Evolutionary conservation across 2,888 invertebrate species (phyloP), one percentile per base, ranked within the genome.

Genomic region (Cantharis lateralis): DNA sequence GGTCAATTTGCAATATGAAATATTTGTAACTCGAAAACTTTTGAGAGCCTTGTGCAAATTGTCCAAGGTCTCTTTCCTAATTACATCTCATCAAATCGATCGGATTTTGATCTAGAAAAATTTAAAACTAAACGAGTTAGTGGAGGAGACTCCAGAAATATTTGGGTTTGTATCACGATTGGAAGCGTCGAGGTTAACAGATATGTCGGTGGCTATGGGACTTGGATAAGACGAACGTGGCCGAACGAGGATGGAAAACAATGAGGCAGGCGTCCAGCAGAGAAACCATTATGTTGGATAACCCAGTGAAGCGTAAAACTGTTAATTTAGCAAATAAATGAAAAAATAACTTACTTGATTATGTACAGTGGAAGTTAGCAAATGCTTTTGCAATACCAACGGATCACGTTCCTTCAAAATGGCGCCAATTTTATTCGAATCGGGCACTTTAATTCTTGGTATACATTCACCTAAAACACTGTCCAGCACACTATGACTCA

Each of bases 321-420:
- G n/a, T n/a, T n/a, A n/a, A n/a, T n/a, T n/a, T n/a, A n/a, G n/a
- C n/a, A n/a, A n/a, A n/a, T n/a, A n/a, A n/a, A 63, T 63, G 16
- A 16, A 64, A 0, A 11, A n/a, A 32, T 28, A 18, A 78, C 89
- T 85, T 85, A 95, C 95, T 93, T 96, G 95, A 90, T 95, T 95
- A 87, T 95, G 93, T 86, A 95, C 94, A 86, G 95, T 94, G 84
- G 94, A 91, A 32, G 93, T 93, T 82, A 96, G 92, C 81, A 96
- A 90, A 89, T 96, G 96, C 83, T 95, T 92, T 88, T 95, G 95
- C 85, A 96, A 91, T 89, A 95, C 95, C 82, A 95, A 89, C 76
- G 95, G 93, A 89, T 95, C 94, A 83, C 92, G 92, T 90, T 96
- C 96, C 84, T 92, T 91, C 84, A 96, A 91, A 89, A 96, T 96